Base-by-base conservation (phyloP, 1,140 invertebrate genomes). In the Brachionus koreanus region DNA sequence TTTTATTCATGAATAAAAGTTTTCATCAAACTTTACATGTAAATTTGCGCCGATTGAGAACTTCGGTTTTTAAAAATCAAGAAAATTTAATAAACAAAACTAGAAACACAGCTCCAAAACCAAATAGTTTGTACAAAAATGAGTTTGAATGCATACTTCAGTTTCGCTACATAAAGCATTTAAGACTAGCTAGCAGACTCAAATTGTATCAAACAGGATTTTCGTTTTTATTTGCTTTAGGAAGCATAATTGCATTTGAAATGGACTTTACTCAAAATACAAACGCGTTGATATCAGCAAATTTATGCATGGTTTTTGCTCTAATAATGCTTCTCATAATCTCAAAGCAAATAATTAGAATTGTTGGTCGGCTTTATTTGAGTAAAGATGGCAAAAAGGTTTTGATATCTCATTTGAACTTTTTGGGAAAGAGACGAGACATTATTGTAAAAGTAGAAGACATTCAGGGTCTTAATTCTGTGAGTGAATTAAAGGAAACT, bases 131-230 rank as follows among this genome's bases (percentile, higher is more conserved):
- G 6, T 79, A 79, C 16, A 39, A 42, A 42, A 65, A 79, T 25
- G 76, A 79, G 19, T 79, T 19, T 42, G 37, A 61, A 42, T 79
- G 76, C 19, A 79, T 79, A 16, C 35, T 63, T 29, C n/a, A 79
- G 29, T 79, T 79, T 63, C 76, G 76, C 16, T 79, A 39, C 9
- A 79, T 79, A 12, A 79, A 79, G 25, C 76, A 79, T 6, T 19
- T 79, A 25, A 79, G 76, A 61, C 42, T 79, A 23, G 19, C 33
- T 9, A 79, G 49, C 61, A 79, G 76, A 63, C n/a, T 65, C 3
- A 79, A 79, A 63, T 35, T 79, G 5, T 79, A 79, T 65, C 76
- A 79, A 61, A 79, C 76, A 35, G 49, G 76, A 5, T 65, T 79
- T 23, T 79, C 76, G 19, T 23, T 65, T 33, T 29, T 79, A 9